phyloP scores from a whole-genome alignment of 2,113 vertebrate genomes.

The Echinops telfairi region DNA sequence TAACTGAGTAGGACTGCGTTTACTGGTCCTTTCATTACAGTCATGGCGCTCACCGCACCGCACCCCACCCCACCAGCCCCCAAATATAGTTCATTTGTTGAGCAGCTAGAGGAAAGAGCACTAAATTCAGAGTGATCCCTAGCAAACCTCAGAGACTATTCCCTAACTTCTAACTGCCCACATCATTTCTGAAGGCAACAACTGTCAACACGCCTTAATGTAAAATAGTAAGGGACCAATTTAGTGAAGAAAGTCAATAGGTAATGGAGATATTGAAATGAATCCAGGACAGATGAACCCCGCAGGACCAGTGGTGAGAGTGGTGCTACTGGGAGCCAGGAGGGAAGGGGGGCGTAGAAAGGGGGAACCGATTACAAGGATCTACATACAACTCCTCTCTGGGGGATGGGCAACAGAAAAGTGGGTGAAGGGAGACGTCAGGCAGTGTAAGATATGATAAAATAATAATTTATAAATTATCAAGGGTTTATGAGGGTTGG shows the following conservation, averaged over 20 bases:
- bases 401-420: no score
- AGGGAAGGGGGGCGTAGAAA: no score
- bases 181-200: not conserved
- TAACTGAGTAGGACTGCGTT: not conserved
- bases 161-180: not conserved
- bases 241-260: not conserved
- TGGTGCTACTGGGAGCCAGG: no score
- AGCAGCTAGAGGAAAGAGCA: not conserved
- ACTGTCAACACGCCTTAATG: not conserved
- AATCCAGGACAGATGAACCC: no score
- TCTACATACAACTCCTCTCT: no score
- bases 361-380: no score
- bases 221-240: not conserved
- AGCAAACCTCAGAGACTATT: not conserved
- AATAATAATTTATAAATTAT: no score
- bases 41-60: not conserved
- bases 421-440: no score
- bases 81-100: not conserved
- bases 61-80: no score
- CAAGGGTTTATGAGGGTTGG: no score
- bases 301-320: no score
- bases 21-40: not conserved
- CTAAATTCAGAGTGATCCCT: not conserved
- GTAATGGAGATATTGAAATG: not conserved
- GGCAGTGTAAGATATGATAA: no score